phyloP scores from a whole-genome alignment of 2,888 invertebrate genomes.

The Nematopogon swammerdamellus region DNA sequence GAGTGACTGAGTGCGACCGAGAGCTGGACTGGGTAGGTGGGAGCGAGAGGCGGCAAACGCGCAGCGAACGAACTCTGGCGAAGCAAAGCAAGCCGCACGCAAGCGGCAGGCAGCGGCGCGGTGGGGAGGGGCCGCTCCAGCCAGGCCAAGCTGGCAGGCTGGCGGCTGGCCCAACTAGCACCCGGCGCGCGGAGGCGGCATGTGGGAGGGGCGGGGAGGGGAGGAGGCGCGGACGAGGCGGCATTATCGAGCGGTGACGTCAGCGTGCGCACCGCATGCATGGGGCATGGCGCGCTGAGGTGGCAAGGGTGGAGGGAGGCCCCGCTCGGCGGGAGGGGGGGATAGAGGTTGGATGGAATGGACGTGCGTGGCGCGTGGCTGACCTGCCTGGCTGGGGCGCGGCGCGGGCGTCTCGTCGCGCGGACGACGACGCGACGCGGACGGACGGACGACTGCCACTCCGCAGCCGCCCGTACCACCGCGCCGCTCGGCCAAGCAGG shows the following conservation, averaged over 20 bases:
- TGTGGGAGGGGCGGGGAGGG: neutral
- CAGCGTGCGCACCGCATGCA: conserved; percentile 51
- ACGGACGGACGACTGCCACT: too few relatives aligned
- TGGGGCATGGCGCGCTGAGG: conserved; percentile 21
- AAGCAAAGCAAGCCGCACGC: conserved; percentile 3
- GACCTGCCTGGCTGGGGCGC: conserved; percentile 16
- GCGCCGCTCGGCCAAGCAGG: too few relatives aligned
- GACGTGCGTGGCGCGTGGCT: conserved; percentile 35
- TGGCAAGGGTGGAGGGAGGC: too few relatives aligned
- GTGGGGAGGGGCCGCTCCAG: too few relatives aligned
- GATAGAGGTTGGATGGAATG: neutral
- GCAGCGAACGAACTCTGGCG: conserved; percentile 11
- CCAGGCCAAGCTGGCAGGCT: too few relatives aligned
- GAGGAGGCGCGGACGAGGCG: conserved; percentile 16
- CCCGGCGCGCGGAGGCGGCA: neutral
- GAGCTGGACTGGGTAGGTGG: too few relatives aligned
- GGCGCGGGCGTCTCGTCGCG: too few relatives aligned
- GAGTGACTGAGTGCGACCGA: too few relatives aligned
- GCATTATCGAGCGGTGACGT: conserved; percentile 58
- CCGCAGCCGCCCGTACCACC: too few relatives aligned
- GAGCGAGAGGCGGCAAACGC: conserved; percentile 13
- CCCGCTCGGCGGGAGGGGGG: too few relatives aligned
- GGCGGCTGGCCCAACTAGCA: conserved; percentile 5
- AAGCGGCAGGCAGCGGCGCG: conserved; percentile 1
- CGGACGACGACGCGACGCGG: too few relatives aligned